phyloP scores from a whole-genome alignment of 2,888 invertebrate species.

The Polylopha cassiicola region DNA sequence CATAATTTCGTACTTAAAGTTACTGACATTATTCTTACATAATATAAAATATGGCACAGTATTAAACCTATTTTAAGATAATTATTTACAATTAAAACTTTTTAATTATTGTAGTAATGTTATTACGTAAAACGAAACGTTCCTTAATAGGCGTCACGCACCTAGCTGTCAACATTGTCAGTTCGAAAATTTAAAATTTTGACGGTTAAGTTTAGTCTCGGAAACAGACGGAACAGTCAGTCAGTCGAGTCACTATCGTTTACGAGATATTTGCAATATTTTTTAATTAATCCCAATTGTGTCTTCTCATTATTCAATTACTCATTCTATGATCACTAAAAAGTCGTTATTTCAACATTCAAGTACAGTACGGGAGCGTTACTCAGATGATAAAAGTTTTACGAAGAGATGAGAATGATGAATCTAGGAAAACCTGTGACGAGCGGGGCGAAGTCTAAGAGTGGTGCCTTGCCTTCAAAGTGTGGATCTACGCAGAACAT shows the following conservation, averaged over 20 bases:
- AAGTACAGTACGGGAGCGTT: constrained; percentile 13
- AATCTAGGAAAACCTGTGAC: constrained; percentile 42
- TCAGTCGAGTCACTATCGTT: constrained; percentile 34
- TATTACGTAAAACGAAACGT: constrained; percentile 4
- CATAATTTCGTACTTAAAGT: too few relatives aligned
- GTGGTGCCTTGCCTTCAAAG: constrained; percentile 48
- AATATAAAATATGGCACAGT: too few relatives aligned
- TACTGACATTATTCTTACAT: too few relatives aligned
- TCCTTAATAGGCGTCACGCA: too few relatives aligned
- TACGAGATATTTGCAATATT: constrained; percentile 25
- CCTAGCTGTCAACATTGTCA: constrained; percentile 22
- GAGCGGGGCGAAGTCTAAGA: constrained; percentile 26
- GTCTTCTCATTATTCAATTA: constrained; percentile 5
- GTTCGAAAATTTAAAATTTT: constrained; percentile 35
- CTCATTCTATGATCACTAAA: constrained; percentile 7
- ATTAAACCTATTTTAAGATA: too few relatives aligned
- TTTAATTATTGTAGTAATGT: background rate
- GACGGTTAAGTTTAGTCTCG: constrained; percentile 35
- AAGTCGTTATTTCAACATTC: background rate
- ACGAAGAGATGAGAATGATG: constrained; percentile 42
- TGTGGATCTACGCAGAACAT: constrained; percentile 66
- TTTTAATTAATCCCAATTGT: constrained; percentile 26
- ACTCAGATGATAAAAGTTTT: constrained; percentile 31
- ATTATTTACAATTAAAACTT: too few relatives aligned
- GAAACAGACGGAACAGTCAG: constrained; percentile 24